A percentile compares a stretch with the other conserved stretches of the same genome.
phyloP scores from a whole-genome alignment of 2,113 vertebrate genomes.

The Coptodon rendalli region DNA sequence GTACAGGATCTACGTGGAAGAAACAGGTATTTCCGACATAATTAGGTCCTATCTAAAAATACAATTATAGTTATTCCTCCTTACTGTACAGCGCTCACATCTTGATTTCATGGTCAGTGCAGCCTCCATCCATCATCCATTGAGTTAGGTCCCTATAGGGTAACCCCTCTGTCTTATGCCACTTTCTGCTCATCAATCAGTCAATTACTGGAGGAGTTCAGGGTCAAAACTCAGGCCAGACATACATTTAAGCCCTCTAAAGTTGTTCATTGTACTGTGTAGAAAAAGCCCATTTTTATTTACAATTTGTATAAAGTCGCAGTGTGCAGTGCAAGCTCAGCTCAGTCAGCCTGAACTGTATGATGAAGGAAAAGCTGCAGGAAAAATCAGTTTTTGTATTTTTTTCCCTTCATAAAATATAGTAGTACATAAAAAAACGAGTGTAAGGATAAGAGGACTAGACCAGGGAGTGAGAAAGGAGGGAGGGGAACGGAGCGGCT shows the following conservation, averaged over 20 bases:
- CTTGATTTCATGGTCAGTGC: background rate
- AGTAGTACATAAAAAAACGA: background rate
- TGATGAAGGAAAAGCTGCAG: background rate
- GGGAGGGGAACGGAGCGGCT: slow-evolving; percentile 11
- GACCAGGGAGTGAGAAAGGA: background rate
- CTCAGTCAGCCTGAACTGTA: background rate
- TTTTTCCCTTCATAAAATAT: slow-evolving; percentile 14
- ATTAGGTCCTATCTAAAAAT: background rate
- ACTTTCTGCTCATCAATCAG: slow-evolving; percentile 61
- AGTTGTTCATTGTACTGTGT: background rate
- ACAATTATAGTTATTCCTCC: background rate
- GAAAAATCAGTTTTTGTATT: slow-evolving; percentile 20
- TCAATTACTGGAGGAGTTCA: slow-evolving; percentile 46
- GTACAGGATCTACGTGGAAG: background rate
- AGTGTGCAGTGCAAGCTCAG: background rate
- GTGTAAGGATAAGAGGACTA: background rate
- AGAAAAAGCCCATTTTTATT: background rate
- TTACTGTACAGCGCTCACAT: background rate
- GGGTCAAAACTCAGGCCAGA: slow-evolving; percentile 34
- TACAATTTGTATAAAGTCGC: background rate
- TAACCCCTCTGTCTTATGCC: slow-evolving; percentile 8
- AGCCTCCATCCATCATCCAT: slow-evolving; percentile 27
- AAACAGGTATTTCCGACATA: background rate
- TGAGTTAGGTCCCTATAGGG: slow-evolving; percentile 12
- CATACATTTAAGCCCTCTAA: background rate